These are phyloP conservation scores for Pammene fasciana DNA, from an alignment of 2,888 invertebrate genomes.

Conservation along the genomic window DNA sequence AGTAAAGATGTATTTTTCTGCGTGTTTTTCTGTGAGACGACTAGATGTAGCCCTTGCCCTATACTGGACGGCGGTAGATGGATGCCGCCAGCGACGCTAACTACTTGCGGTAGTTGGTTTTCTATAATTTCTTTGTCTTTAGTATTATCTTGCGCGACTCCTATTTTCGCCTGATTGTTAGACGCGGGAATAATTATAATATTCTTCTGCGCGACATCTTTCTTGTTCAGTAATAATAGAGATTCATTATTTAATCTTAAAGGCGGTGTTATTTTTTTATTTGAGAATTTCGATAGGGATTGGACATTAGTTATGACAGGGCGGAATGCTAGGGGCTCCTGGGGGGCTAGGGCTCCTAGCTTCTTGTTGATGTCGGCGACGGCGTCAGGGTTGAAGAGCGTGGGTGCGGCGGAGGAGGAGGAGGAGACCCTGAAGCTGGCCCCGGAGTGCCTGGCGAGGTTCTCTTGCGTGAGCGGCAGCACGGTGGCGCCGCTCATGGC, in stretches of 20 bases:
- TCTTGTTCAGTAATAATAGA: not conserved
- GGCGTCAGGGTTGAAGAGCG: slow-evolving; percentile 18
- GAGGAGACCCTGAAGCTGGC: not conserved
- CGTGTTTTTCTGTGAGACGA: not conserved
- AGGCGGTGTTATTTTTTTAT: too few species aligned
- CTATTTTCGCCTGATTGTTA: not conserved
- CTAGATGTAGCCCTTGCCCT: not conserved
- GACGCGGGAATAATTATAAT: not conserved
- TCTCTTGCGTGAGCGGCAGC: too few species aligned
- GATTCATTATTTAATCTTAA: not conserved
- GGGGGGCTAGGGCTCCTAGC: not conserved
- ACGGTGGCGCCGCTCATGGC: too few species aligned
- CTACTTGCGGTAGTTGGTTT: not conserved
- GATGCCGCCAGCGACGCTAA: not conserved
- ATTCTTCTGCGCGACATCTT: not conserved
- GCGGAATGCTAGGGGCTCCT: not conserved
- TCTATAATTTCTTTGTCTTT: not conserved
- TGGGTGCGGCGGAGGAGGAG: not conserved
- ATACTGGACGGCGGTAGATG: not conserved
- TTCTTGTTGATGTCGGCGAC: slow-evolving; percentile 30
- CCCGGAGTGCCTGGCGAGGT: not conserved
- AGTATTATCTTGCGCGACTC: not conserved
- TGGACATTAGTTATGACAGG: slow-evolving; percentile 14
- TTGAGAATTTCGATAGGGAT: not conserved
- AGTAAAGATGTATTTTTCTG: not conserved